These are phyloP conservation scores for Vespertilio murinus DNA, from an alignment of 2,797 vertebrate genomes.

Conservation along the genomic window DNA sequence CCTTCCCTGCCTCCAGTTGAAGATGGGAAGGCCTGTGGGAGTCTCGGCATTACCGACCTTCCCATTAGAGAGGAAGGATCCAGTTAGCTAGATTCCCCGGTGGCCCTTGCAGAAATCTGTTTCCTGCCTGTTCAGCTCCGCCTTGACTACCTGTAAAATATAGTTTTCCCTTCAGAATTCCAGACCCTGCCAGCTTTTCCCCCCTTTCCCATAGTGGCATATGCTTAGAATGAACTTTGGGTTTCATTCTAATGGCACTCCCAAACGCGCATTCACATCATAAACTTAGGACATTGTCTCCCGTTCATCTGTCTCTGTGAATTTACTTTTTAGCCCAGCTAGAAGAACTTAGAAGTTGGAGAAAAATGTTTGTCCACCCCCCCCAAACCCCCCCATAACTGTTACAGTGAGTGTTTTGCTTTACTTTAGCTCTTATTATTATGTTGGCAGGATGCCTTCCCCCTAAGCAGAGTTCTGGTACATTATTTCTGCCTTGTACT, in stretches of 20 bases:
- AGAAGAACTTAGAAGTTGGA: neutral
- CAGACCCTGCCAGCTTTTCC: neutral
- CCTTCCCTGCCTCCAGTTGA: neutral
- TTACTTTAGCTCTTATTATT: neutral
- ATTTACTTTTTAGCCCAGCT: neutral
- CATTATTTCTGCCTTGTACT: neutral
- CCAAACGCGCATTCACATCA: neutral
- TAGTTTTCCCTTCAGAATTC: neutral
- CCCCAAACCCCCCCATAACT: neutral
- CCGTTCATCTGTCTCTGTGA: neutral
- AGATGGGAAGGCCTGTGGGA: neutral
- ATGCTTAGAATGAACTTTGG: neutral
- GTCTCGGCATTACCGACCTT: neutral
- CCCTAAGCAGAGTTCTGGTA: neutral
- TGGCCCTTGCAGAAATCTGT: neutral
- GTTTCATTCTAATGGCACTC: neutral
- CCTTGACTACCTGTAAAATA: neutral
- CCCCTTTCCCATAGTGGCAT: neutral
- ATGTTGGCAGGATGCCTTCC: neutral
- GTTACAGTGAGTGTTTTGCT: neutral
- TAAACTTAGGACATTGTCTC: neutral
- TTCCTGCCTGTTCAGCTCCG: neutral
- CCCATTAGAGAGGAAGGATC: neutral
- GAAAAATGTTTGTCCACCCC: neutral
- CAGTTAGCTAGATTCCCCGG: neutral